Base-by-base conservation (phyloP, 1,140 invertebrate species). In the Colletes gigas region DNA sequence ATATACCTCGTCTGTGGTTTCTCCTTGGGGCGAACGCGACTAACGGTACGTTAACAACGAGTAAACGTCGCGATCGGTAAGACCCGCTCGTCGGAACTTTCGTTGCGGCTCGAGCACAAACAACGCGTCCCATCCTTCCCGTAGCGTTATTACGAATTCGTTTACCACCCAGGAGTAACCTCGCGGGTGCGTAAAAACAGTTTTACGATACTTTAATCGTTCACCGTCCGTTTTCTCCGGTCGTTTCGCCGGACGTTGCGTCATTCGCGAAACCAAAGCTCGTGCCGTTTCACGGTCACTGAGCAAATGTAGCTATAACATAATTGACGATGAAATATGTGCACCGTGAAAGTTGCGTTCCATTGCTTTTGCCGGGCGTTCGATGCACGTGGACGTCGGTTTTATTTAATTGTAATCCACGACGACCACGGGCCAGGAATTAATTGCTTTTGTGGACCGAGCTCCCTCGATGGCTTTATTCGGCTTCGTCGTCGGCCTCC, bases 151-250 rank as follows among this genome's bases (percentile, higher is more conserved):
- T 74, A 67, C 65, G 39, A 59, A 65, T 55, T 50, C 52, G 57
- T 19, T 54, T 66, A 71, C 44, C 76, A 75, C 59, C 71, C 77
- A 81, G 70, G 41, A 82, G 75, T 81, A 78, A 85, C 85, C 83
- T 86, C 74, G 55, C 30, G 47, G 75, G 71, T 50, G 75, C 83
- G 83, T 79, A 83, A 86, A 77, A 85, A 76, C 62, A 69, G 83
- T 83, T 87, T 90, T 86, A 89, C 76, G 88, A 87, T 82, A 86
- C 86, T 89, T 90, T 89, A 89, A 90, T 90, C 82, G 69, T 54
- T 62, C 54, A 55, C 39, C 59, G 54, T 60, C 19, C 19, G 62
- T 62, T 59, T 62, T 68, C 15, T 12, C 44, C 59, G 47, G 41
- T 52, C 52, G 47, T 73, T 71, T 30, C 69, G 12, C 50, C 54